Evolutionary conservation across 2,113 vertebrate species (phyloP).

Genomic region (Fregetta grallaria): DNA sequence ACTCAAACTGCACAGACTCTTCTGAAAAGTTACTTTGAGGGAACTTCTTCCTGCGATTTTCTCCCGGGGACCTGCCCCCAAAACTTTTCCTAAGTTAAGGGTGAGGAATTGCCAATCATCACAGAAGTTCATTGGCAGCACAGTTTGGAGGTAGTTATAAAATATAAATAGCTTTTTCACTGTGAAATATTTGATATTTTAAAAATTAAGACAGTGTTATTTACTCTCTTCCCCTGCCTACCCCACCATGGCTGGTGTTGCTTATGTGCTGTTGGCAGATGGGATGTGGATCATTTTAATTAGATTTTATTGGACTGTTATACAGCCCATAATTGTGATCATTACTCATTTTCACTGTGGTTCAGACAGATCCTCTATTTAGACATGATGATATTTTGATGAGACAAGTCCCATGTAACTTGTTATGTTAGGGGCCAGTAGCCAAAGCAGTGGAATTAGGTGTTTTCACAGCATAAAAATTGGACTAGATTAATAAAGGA

Average conservation of each 20-base stretch:
- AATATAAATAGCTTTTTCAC: constrained; percentile 28
- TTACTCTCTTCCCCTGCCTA: constrained; percentile 53
- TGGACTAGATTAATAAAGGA: neutral
- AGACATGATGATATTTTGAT: constrained; percentile 78
- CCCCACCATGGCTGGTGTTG: constrained; percentile 51
- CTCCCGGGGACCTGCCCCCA: neutral
- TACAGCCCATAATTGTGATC: constrained; percentile 78
- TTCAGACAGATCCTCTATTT: constrained; percentile 75
- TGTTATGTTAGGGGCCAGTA: constrained; percentile 41
- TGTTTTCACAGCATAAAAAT: neutral
- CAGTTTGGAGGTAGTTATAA: constrained; percentile 17
- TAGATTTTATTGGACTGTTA: constrained; percentile 85
- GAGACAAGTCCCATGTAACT: constrained; percentile 68
- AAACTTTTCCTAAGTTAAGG: neutral
- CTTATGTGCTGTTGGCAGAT: constrained; percentile 77
- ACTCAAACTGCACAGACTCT: neutral
- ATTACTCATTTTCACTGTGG: constrained; percentile 82
- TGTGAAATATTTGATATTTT: constrained; percentile 63
- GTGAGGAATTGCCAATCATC: neutral
- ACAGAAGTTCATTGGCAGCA: neutral
- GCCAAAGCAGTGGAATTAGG: constrained; percentile 25
- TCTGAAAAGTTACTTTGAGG: neutral
- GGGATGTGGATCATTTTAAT: constrained; percentile 85
- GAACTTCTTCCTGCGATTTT: neutral
- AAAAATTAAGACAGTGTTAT: constrained; percentile 46